A percentile compares a stretch with the other conserved stretches of the same genome.
phyloP scores from a whole-genome alignment of 2,888 invertebrate genomes.

The Tenodera sinensis region DNA sequence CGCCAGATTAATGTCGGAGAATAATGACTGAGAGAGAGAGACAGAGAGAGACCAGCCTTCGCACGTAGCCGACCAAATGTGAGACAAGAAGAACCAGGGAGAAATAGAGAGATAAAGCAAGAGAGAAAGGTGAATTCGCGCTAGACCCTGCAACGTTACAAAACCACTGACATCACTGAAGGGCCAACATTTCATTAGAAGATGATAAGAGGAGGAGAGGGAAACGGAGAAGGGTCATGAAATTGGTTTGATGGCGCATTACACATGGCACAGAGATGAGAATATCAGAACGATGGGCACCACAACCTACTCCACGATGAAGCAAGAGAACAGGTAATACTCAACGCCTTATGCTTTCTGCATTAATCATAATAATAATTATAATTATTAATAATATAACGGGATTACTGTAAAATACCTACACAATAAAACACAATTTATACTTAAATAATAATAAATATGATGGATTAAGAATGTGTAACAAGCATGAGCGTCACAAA shows the following conservation, averaged over 20 bases:
- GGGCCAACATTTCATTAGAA: neutral
- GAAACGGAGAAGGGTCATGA: neutral
- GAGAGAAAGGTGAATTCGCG: neutral
- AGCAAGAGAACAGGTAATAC: too few species aligned
- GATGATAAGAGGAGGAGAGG: neutral
- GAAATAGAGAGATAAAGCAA: neutral
- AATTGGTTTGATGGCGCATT: neutral
- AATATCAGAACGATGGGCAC: neutral
- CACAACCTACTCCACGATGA: too few species aligned
- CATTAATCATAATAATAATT: too few species aligned
- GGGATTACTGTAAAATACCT: too few species aligned
- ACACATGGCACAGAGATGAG: neutral
- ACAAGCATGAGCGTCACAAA: too few species aligned
- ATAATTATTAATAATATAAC: too few species aligned
- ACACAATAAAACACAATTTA: too few species aligned
- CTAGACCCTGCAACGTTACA: neutral
- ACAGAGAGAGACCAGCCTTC: too few species aligned
- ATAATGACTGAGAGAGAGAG: constrained; percentile 16
- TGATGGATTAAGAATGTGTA: too few species aligned
- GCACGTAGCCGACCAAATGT: neutral
- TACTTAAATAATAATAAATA: too few species aligned
- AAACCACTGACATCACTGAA: neutral
- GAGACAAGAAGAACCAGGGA: neutral
- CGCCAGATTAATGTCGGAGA: constrained; percentile 23
- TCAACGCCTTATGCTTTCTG: too few species aligned